Conservation (phyloP, 2,113 vertebrate species). For the Takifugu bimaculatus region DNA sequence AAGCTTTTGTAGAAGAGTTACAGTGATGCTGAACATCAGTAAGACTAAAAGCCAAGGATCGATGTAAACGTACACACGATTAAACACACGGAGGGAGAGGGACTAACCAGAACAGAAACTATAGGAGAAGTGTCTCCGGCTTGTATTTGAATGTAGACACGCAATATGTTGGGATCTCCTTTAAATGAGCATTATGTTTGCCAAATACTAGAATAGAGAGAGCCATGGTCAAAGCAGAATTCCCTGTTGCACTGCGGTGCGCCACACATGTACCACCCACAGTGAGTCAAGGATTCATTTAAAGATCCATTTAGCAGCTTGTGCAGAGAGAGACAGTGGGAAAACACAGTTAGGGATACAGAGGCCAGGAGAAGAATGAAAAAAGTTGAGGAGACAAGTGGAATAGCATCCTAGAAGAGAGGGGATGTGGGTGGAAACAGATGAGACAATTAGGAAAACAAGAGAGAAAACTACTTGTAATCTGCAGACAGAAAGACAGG, state of each 20-base stretch:
- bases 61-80: conserved; percentile 1
- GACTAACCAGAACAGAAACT: neutral
- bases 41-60: too few species aligned
- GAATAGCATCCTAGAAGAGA: neutral
- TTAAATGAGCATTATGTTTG: conserved; percentile 45
- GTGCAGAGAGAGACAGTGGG: conserved; percentile 16
- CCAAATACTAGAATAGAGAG: conserved; percentile 46
- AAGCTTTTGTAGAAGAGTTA: neutral
- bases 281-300: conserved; percentile 66
- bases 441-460: neutral
- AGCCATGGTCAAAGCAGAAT: conserved; percentile 64
- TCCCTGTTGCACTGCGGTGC: conserved; percentile 56
- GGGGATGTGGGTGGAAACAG: conserved; percentile 1
- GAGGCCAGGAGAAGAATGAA: conserved; percentile 13
- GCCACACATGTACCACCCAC: conserved; percentile 36
- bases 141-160: conserved; percentile 6
- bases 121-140: too few species aligned
- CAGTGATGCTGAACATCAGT: too few species aligned
- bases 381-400: conserved; percentile 30
- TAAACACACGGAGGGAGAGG: conserved; percentile 12
- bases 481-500: conserved; percentile 25
- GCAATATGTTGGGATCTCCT: conserved; percentile 35
- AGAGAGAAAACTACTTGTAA: conserved; percentile 16
- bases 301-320: conserved; percentile 64
- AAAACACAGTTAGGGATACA: conserved; percentile 20